phyloP scores from a whole-genome alignment of 2,888 invertebrate genomes.

The Torymus auratus region DNA sequence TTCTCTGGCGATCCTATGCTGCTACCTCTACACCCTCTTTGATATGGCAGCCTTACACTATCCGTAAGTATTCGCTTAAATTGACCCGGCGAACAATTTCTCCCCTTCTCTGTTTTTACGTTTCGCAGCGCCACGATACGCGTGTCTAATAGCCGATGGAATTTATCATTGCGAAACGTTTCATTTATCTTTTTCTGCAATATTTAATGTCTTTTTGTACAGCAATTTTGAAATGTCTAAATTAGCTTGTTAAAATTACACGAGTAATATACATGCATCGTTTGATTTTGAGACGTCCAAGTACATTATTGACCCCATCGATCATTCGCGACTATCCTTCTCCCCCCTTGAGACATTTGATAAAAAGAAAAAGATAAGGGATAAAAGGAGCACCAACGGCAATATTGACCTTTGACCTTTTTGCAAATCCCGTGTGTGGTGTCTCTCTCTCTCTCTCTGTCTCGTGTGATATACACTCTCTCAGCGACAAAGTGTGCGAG shows the following conservation, averaged over 20 bases:
- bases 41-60: conserved; percentile 74
- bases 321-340: too few relatives aligned
- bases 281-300: too few relatives aligned
- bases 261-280: too few relatives aligned
- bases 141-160: background rate
- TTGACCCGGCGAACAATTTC: background rate
- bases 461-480: background rate
- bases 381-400: too few relatives aligned
- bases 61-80: conserved; percentile 71
- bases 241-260: too few relatives aligned
- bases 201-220: too few relatives aligned
- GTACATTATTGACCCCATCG: too few relatives aligned
- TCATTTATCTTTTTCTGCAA: too few relatives aligned
- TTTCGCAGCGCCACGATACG: background rate
- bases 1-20: conserved; percentile 74
- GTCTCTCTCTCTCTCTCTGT: background rate
- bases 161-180: background rate
- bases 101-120: conserved; percentile 7
- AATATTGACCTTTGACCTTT: conserved; percentile 10
- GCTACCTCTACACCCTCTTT: conserved; percentile 74
- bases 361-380: too few relatives aligned
- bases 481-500: conserved; percentile 74
- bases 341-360: too few relatives aligned
- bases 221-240: too few relatives aligned
- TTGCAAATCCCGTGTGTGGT: conserved; percentile 9